Evolutionary conservation across 64 coral and sea anemone genomes (phyloP), one percentile per base, ranked within the genome.

Genomic region (Dendrophyllia cribrosa): DNA sequence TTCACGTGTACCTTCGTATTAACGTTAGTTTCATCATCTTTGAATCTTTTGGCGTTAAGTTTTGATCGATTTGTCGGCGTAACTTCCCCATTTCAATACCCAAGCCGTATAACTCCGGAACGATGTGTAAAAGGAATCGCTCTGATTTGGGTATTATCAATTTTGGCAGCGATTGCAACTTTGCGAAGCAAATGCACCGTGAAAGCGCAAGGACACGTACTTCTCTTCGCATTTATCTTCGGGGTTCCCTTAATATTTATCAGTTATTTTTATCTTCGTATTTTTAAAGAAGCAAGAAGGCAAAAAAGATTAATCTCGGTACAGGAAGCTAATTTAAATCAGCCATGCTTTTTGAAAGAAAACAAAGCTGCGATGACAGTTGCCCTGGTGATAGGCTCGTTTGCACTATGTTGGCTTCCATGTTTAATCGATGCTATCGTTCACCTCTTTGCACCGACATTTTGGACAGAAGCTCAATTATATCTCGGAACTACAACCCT

Each of bases 321-420:
- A 0, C 53, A 56, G 46, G 17, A 7, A 21, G 8, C 70, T 23
- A 5, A 15, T 14, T 22, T 47, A 51, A 19, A 53, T 48, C 74
- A 51, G 17, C 19, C 74, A 1, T 3, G 74, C 7, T 76, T 76
- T 15, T 5, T 76, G 6, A 76, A 53, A 76, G 74, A 76, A 76
- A 21, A 63, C 58, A 62, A 81, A 63, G 78, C 78, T 6, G 58
- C 59, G 13, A 62, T 63, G 78, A 62, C 78, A 44, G 23, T 81
- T 46, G 59, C 60, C 17, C 34, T 49, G 13, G 79, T 82, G 59
- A 83, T 45, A 10, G 59, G 59, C 4, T 81, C 78, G 6, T 81
- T 63, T 76, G 74, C 47, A 19, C 25, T 81, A 63, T 81, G 78
- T 64, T 81, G 78, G 78, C 13, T 81, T 81, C 78, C 78, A 63